Evolutionary conservation across 2,797 vertebrate genomes (phyloP).

Genomic region (Squalus acanthias): DNA sequence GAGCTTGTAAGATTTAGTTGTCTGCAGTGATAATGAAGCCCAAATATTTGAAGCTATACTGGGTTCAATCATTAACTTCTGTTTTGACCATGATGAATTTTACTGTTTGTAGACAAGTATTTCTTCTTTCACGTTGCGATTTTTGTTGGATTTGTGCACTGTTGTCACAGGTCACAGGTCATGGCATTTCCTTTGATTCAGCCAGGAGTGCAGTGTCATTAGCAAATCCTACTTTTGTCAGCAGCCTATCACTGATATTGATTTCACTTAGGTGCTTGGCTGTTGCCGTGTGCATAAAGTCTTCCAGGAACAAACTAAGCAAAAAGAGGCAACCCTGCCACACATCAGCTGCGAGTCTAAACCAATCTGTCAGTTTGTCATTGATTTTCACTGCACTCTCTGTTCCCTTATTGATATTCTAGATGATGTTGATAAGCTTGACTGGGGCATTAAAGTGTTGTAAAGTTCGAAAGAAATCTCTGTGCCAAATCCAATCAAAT

Average conservation of each 20-base stretch:
- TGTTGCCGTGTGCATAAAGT: neutral
- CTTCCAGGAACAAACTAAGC: neutral
- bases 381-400: neutral
- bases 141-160: neutral
- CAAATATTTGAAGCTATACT: neutral
- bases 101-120: neutral
- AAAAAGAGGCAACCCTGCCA: neutral
- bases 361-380: neutral
- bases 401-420: neutral
- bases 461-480: neutral
- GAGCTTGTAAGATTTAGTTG: neutral
- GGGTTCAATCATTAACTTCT: neutral
- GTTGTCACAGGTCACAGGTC: too few species aligned
- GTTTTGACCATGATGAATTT: neutral
- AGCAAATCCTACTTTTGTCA: neutral
- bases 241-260: neutral
- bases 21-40: neutral
- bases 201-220: neutral
- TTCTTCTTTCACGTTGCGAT: neutral
- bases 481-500: neutral
- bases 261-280: neutral
- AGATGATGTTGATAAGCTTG: conserved; percentile 16
- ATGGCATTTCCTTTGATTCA: neutral
- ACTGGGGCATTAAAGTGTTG: neutral
- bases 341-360: neutral